phyloP scores from a whole-genome alignment of 2,888 invertebrate species.

The Drosophila pseudotakahashii region DNA sequence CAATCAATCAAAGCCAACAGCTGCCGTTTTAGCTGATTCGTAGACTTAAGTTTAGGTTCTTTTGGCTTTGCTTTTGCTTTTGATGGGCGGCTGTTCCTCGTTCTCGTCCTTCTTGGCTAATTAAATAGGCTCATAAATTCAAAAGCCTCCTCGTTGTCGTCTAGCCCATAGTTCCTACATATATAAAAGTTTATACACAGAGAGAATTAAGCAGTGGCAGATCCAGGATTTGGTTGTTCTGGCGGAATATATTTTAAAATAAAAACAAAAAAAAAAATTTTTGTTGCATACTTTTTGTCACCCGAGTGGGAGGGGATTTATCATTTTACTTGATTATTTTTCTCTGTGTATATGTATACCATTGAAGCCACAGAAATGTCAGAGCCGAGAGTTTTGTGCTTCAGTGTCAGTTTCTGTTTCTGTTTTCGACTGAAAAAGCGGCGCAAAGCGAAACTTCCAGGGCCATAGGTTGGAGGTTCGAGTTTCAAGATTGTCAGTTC shows the following conservation, averaged over 20 bases:
- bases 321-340: too few species aligned
- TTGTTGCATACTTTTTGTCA: too few species aligned
- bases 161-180: not conserved
- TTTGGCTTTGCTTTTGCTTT: not conserved
- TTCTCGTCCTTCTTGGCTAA: slow-evolving; percentile 52
- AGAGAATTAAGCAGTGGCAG: too few species aligned
- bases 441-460: not conserved
- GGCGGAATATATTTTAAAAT: too few species aligned
- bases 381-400: slow-evolving; percentile 32
- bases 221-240: too few species aligned
- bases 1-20: slow-evolving; percentile 75
- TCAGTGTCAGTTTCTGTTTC: not conserved
- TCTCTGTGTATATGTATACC: too few species aligned
- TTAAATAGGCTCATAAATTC: slow-evolving; percentile 78
- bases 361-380: slow-evolving; percentile 47
- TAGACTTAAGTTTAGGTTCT: slow-evolving; percentile 1
- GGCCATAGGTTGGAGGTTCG: slow-evolving; percentile 2
- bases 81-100: not conserved
- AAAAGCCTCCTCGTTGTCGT: slow-evolving; percentile 50
- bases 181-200: too few species aligned
- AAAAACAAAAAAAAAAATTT: too few species aligned
- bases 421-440: not conserved
- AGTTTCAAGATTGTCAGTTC: slow-evolving; percentile 45
- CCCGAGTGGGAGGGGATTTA: too few species aligned
- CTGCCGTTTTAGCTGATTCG: slow-evolving; percentile 37